Conservation (phyloP, 2,888 invertebrate genomes). For the Nymphalis polychloros region DNA sequence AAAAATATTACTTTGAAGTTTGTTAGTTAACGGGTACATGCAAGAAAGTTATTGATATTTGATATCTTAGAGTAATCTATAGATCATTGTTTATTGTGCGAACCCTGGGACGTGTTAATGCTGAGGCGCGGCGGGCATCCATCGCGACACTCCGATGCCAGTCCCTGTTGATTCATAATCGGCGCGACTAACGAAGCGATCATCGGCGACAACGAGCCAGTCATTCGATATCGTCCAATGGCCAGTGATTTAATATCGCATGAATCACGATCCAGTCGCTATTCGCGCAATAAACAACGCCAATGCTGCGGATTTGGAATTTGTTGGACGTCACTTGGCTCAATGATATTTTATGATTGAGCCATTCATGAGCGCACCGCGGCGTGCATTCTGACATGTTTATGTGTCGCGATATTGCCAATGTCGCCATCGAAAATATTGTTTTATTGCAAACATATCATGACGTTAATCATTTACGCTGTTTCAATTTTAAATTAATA, state of each 20-base stretch:
- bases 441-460: constrained; percentile 1
- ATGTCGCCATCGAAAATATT: constrained; percentile 9
- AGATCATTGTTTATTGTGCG: not conserved
- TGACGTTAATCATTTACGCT: constrained; percentile 13
- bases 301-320: constrained; percentile 29
- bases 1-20: no score
- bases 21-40: no score
- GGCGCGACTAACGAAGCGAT: constrained; percentile 25
- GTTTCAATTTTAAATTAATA: constrained; percentile 12
- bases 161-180: constrained; percentile 17
- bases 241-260: constrained; percentile 33
- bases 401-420: constrained; percentile 11
- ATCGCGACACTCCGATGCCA: not conserved
- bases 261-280: constrained; percentile 25
- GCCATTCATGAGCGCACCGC: constrained; percentile 13
- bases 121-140: not conserved
- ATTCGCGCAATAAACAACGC: constrained; percentile 34
- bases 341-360: constrained; percentile 43
- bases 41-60: not conserved
- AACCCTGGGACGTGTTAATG: no score
- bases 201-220: constrained; percentile 24
- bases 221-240: constrained; percentile 28
- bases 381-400: constrained; percentile 9
- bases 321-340: constrained; percentile 36
- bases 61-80: not conserved